A percentile compares a stretch with the other conserved stretches of the same genome.
Evolutionary conservation across 2,888 invertebrate species (phyloP).

Genomic region (Apamea epomidion): DNA sequence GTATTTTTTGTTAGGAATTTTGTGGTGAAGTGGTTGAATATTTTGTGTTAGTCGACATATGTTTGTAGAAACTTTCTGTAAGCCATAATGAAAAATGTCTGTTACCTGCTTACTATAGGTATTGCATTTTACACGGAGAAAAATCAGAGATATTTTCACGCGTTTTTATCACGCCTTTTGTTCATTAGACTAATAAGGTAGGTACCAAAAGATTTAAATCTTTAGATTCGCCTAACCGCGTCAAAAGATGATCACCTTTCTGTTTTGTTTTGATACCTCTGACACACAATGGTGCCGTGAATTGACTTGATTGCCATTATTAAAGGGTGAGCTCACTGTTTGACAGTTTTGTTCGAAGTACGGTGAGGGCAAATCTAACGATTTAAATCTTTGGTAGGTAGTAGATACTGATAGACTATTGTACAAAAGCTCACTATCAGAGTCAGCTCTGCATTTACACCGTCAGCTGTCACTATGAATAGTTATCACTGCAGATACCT

Average conservation of each 20-base stretch:
- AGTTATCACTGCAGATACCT: constrained; percentile 4
- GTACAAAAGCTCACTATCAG: not conserved
- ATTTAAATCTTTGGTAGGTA: no score
- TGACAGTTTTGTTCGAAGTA: no score
- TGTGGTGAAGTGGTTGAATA: not conserved
- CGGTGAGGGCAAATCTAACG: no score
- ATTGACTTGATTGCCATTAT: no score
- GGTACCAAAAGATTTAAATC: no score
- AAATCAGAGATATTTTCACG: not conserved
- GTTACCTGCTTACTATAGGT: not conserved
- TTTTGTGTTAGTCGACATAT: not conserved
- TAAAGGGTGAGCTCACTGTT: no score
- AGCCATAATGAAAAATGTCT: not conserved
- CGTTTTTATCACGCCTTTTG: not conserved
- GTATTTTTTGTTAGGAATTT: not conserved
- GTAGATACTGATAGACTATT: not conserved
- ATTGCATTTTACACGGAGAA: not conserved
- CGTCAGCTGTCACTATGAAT: not conserved
- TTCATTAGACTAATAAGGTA: not conserved
- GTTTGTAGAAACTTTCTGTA: not conserved
- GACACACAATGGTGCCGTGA: no score
- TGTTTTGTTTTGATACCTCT: no score
- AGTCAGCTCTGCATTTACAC: not conserved
- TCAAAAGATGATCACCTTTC: no score
- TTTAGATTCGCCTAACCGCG: no score